phyloP scores from a whole-genome alignment of 2,113 vertebrate species.

The Prionailurus viverrinus region DNA sequence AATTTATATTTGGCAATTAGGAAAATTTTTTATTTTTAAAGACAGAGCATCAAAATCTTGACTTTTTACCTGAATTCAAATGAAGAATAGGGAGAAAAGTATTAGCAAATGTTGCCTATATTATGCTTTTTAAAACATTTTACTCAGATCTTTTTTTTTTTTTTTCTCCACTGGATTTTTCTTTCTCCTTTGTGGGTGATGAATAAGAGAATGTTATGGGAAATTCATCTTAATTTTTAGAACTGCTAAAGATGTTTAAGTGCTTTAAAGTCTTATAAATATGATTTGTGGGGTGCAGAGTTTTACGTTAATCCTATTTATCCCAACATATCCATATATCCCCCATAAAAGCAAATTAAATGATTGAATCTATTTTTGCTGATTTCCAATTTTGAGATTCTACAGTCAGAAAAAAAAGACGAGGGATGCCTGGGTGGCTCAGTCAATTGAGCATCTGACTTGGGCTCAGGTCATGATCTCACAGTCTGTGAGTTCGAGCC shows the following conservation, averaged over 20 bases:
- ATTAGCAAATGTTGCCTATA: background rate
- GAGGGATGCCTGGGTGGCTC: too few relatives aligned
- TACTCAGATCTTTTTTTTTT: background rate
- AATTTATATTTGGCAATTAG: background rate
- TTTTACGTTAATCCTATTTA: background rate
- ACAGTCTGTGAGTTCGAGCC: too few relatives aligned
- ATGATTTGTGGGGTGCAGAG: background rate
- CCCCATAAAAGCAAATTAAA: background rate
- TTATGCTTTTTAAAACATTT: constrained; percentile 29
- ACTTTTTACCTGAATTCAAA: background rate
- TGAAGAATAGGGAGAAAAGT: background rate
- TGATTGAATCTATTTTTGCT: background rate
- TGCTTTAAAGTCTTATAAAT: constrained; percentile 5
- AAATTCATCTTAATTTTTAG: constrained; percentile 26
- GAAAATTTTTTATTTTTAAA: constrained; percentile 15
- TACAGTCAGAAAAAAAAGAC: background rate
- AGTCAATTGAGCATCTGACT: too few relatives aligned
- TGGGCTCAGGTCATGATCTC: too few relatives aligned
- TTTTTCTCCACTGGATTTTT: background rate
- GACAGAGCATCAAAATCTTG: background rate
- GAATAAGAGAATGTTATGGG: constrained; percentile 26
- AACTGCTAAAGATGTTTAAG: background rate
- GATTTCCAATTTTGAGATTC: constrained; percentile 30
- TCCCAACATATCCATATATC: background rate
- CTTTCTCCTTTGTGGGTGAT: constrained; percentile 10